phyloP scores from a whole-genome alignment of 1,140 invertebrate species.

The Zaprionus tsacasi region DNA sequence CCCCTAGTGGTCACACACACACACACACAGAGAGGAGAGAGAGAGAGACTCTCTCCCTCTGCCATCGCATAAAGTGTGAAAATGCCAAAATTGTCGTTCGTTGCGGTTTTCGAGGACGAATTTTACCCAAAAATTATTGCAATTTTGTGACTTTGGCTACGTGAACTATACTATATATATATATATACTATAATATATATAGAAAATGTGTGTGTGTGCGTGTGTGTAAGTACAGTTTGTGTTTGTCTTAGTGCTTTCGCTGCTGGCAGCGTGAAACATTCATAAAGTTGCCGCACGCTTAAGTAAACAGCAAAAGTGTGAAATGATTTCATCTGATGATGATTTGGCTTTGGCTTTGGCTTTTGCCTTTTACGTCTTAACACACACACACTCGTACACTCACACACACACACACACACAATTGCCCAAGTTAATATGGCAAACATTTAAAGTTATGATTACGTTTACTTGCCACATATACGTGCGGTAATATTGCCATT shows the following conservation, averaged over 20 bases:
- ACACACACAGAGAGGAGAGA: no score
- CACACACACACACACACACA: constrained; percentile 1
- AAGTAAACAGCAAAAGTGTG: constrained; percentile 79
- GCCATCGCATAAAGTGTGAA: constrained; percentile 68
- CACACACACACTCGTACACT: not conserved
- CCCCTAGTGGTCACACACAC: not conserved
- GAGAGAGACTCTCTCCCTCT: no score
- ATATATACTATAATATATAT: constrained; percentile 1
- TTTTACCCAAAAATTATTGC: constrained; percentile 68
- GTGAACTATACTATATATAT: constrained; percentile 46
- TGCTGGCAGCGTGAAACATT: constrained; percentile 50
- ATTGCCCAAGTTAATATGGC: constrained; percentile 43
- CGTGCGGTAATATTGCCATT: constrained; percentile 31
- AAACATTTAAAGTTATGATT: constrained; percentile 48
- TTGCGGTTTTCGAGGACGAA: constrained; percentile 67
- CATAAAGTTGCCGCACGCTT: constrained; percentile 74
- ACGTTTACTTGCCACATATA: constrained; percentile 39
- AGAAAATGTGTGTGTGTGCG: constrained; percentile 30
- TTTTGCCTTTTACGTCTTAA: constrained; percentile 43
- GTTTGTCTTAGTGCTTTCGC: constrained; percentile 64
- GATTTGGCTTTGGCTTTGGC: constrained; percentile 60
- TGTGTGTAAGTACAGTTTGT: constrained; percentile 52
- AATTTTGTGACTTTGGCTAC: constrained; percentile 74
- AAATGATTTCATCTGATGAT: constrained; percentile 79
- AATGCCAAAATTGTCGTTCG: constrained; percentile 77